Conservation (phyloP, 2,888 invertebrate genomes). For the Acholoe squamosa region DNA sequence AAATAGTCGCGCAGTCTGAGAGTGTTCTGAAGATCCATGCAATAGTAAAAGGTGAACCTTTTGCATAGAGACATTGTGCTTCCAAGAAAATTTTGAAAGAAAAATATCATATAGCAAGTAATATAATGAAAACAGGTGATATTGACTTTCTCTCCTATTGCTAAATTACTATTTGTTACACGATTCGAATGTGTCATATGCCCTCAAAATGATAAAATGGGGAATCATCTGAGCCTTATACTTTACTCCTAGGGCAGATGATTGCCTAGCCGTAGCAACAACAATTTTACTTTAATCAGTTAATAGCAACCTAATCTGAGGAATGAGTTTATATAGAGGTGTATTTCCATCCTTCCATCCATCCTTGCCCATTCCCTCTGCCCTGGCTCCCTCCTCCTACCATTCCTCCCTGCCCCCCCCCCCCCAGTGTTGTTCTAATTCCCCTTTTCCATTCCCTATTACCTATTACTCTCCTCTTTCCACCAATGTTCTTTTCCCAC, state of each 20-base stretch:
- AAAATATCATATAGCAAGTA: no score
- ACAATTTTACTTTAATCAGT: not conserved
- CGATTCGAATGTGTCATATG: not conserved
- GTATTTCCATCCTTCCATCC: not conserved
- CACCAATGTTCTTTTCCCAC: no score
- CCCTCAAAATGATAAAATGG: not conserved
- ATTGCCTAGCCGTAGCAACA: not conserved
- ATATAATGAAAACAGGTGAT: no score
- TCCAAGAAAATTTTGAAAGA: no score
- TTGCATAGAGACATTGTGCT: no score
- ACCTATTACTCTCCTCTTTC: no score
- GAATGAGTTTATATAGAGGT: not conserved
- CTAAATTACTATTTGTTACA: not conserved
- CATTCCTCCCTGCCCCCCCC: not conserved
- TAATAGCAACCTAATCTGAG: not conserved
- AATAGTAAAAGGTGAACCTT: no score
- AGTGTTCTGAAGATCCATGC: no score
- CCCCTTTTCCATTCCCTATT: no score
- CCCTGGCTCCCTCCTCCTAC: not conserved
- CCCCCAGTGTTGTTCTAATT: no score
- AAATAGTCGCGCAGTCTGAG: no score
- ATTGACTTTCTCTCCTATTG: no score
- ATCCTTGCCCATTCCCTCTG: not conserved
- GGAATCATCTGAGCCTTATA: not conserved
- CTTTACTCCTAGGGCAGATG: not conserved